These are phyloP conservation scores for Lethrus apterus DNA, from an alignment of 1,140 invertebrate species.

Conservation along the genomic window DNA sequence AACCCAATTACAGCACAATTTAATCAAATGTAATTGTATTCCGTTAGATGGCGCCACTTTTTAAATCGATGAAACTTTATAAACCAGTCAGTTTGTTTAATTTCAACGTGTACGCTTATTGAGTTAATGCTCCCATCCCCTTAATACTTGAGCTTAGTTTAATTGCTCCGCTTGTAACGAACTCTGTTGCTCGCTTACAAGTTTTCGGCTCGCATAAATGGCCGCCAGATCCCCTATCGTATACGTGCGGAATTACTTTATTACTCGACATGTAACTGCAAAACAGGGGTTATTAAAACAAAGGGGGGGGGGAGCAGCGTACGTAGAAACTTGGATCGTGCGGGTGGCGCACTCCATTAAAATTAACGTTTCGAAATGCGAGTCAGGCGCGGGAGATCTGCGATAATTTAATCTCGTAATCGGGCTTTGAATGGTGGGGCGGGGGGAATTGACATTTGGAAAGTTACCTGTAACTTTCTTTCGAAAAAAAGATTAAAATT, in stretches of 20 bases:
- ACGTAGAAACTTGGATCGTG: conserved; percentile 6
- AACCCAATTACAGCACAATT: too few relatives aligned
- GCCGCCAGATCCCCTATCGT: conserved; percentile 22
- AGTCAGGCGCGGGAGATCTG: neutral
- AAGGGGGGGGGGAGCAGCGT: neutral
- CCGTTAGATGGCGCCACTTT: too few relatives aligned
- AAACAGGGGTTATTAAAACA: conserved; percentile 7
- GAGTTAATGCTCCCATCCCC: too few relatives aligned
- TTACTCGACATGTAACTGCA: conserved; percentile 16
- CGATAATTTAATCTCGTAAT: too few relatives aligned
- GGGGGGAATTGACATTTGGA: neutral
- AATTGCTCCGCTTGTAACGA: conserved; percentile 23
- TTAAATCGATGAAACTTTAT: too few relatives aligned
- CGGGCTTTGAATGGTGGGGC: neutral
- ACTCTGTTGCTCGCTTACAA: conserved; percentile 22
- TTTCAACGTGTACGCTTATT: too few relatives aligned
- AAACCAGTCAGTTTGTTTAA: too few relatives aligned
- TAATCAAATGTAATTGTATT: too few relatives aligned
- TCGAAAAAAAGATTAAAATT: too few relatives aligned
- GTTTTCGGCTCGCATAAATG: conserved; percentile 19
- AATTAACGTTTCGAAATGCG: conserved; percentile 6
- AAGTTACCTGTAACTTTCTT: conserved; percentile 7
- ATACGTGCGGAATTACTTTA: conserved; percentile 22
- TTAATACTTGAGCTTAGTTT: conserved; percentile 30
- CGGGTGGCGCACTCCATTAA: conserved; percentile 3